phyloP scores from a whole-genome alignment of 2,113 vertebrate genomes.

The Furnarius figulus region DNA sequence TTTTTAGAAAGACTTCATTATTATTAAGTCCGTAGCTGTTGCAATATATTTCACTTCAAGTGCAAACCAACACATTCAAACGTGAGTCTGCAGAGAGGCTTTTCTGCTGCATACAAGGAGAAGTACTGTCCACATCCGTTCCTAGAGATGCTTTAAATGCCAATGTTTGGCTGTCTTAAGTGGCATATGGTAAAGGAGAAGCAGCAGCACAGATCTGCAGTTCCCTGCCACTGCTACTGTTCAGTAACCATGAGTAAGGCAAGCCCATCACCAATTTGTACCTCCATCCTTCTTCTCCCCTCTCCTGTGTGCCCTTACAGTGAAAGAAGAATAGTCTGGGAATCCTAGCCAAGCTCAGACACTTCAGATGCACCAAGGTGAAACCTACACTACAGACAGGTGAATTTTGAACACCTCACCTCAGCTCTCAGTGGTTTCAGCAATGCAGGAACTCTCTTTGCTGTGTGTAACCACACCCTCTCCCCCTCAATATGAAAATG shows the following conservation, averaged over 20 bases:
- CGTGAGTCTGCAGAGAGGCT: background rate
- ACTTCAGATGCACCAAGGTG: background rate
- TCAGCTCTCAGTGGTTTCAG: background rate
- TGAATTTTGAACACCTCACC: background rate
- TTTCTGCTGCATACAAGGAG: background rate
- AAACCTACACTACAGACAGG: background rate
- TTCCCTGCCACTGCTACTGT: background rate
- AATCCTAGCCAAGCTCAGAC: background rate
- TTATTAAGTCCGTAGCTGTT: background rate
- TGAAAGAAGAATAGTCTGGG: background rate
- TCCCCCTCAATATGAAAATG: background rate
- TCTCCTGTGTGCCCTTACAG: background rate
- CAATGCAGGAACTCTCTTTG: background rate
- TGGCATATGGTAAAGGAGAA: background rate
- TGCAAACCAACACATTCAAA: background rate
- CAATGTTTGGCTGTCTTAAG: background rate
- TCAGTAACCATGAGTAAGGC: background rate
- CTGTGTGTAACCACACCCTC: background rate
- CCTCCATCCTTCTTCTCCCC: background rate
- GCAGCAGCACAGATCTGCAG: background rate
- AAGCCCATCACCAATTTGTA: background rate
- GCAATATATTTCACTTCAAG: background rate
- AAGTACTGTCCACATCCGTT: background rate
- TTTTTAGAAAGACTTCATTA: background rate
- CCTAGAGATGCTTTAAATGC: background rate